Conservation (phyloP, 1,140 invertebrate genomes). For the Pararge aegeria region DNA sequence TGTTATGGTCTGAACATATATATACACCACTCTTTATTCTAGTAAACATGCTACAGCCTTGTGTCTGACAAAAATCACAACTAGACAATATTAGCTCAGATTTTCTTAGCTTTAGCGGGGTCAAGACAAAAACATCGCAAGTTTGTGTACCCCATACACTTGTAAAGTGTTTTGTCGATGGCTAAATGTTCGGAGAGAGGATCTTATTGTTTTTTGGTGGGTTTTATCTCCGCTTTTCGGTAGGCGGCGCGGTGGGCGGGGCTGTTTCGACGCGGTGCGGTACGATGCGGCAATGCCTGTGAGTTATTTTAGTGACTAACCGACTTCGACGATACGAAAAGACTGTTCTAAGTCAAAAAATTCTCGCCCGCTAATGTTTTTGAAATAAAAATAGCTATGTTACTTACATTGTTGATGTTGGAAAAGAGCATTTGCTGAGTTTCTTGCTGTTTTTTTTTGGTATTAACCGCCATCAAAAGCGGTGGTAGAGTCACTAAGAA, state of each 20-base stretch:
- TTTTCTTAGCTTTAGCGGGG: background rate
- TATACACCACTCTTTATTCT: no score
- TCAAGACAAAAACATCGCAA: slow-evolving; percentile 17
- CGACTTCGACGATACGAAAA: background rate
- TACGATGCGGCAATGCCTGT: background rate
- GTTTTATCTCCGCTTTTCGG: slow-evolving; percentile 65
- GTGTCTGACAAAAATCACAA: no score
- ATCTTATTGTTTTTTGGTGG: slow-evolving; percentile 67
- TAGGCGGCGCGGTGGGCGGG: slow-evolving; percentile 63
- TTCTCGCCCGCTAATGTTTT: no score
- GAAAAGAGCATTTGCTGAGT: no score
- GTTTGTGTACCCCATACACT: slow-evolving; percentile 22
- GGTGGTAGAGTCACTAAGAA: no score
- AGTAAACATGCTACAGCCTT: no score
- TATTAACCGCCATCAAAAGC: no score
- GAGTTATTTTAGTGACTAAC: slow-evolving; percentile 19
- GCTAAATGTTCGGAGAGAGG: slow-evolving; percentile 52
- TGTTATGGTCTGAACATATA: no score
- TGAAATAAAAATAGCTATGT: no score
- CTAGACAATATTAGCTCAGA: no score
- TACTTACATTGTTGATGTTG: no score
- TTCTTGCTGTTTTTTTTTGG: no score
- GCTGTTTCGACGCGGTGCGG: slow-evolving; percentile 37
- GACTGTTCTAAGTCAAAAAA: background rate
- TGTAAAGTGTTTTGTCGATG: slow-evolving; percentile 52